Evolutionary conservation across 92 coral and sea anemone species (phyloP), one percentile per base, ranked within the genome.

Genomic region (Umimayanthus chanpuru): DNA sequence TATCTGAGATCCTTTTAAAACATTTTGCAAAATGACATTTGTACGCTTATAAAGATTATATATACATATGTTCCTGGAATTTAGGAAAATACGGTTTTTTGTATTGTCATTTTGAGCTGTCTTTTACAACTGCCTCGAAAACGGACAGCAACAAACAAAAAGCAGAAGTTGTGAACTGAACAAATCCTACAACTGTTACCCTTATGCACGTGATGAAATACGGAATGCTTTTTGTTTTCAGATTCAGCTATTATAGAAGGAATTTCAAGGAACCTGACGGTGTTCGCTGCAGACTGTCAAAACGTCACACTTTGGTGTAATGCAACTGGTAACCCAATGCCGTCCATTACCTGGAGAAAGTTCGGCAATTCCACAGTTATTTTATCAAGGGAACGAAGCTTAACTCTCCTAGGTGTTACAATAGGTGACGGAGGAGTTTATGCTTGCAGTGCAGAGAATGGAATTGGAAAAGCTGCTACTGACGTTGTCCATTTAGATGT

Each of bases 381-480:
- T 41, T 82, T 93, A 23, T 78, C 95, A 21, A 25, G 15, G 25
- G 90, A 90, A 53, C 80, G 58, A 38, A 47, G 36, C 16, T 88
- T 95, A 61, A 77, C 90, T 26, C 77, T 95, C 2, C 64, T 61
- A 65, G 81, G 75, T 65, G 92, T 86, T 55, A 65, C 76, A 73
- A 43, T 72, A 65, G 65, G 47, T 3, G 90, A 95, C n/a, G 82
- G 67, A 11, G 96, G 96, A 21, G 82, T 86, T 25, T 95, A 93
- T 75, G 76, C 85, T 30, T 95, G 98, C 43, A 61, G 64, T 41
- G 96, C 96, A 58, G n/a, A 80, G 15, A 95, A 95, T 79, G 94
- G 91, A 21, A 9, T 88, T 44, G 94, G 96, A 5, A 95, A 90
- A 40, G 86, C 94, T 14, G 92, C 94, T 28, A 43, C 85, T 40